Evolutionary conservation across 2,888 invertebrate species (phyloP), one percentile per base, ranked within the genome.

Genomic region (Amblyteles armatorius): DNA sequence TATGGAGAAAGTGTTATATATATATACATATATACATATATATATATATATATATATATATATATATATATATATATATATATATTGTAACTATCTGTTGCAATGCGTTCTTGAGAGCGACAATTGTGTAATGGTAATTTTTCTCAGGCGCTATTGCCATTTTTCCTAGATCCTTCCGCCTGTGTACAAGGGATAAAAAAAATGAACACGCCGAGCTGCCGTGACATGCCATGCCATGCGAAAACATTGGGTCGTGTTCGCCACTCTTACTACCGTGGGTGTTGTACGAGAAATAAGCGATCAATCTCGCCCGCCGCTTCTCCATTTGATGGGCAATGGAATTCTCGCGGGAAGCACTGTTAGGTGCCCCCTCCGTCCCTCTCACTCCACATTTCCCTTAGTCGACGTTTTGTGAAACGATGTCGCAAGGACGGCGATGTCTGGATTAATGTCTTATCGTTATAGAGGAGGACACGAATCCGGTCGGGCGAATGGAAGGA

Each of bases 391-490:
- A 50, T 57, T 55, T 52, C 48, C 22, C 65, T 80, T 44, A 68
- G 71, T 63, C 63, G 63, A 65, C 71, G 71, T 71, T 79, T 71
- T 3, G 74, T 26, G 69, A 13, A 16, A 44, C 33, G 65, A 73
- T 33, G 44, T 60, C 55, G 55, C 55, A 69, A 48, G 29, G 60
- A 78, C 57, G 71, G 19, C 71, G 36, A 65, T 79, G 50, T 63
- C 50, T 36, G 79, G 65, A 79, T 63, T 79, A 79, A 79, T 79
- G 79, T 79, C 50, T 79, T 40, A 79, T 71, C 71, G 79, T 79
- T 72, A 63, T 19, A 48, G 60, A 52, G 55, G n/a, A 60, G 52
- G 48, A 40, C 19, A 60, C 55, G 71, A 65, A 68, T 57, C 16
- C 68, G 63, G 52, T 67, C 60, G 78, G 71, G 44, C 52, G 74